phyloP scores from a whole-genome alignment of 2,888 invertebrate species.

The Mythimna vitellina region DNA sequence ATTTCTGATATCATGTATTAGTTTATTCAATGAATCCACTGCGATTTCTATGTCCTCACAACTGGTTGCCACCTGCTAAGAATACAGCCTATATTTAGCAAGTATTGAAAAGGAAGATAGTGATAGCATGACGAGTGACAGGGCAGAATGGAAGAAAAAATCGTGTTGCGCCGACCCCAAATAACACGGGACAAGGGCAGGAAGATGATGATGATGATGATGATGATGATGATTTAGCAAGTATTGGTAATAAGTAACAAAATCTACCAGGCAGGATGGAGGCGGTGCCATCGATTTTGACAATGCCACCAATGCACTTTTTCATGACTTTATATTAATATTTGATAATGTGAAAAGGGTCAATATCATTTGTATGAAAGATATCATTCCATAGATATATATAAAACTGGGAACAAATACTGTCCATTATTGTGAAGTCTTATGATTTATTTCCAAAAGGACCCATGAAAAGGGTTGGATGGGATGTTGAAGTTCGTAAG shows the following conservation, averaged over 20 bases:
- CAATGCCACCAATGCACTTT: not conserved
- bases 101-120: no score
- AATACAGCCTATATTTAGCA: slow-evolving; percentile 10
- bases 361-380: no score
- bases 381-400: not conserved
- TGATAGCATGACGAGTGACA: no score
- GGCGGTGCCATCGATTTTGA: not conserved
- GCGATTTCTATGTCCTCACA: slow-evolving; percentile 79
- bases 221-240: no score
- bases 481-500: not conserved
- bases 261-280: not conserved
- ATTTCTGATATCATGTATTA: slow-evolving; percentile 78
- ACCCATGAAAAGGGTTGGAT: not conserved
- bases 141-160: no score
- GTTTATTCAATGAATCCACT: slow-evolving; percentile 72
- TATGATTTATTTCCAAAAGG: not conserved
- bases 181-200: no score
- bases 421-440: not conserved
- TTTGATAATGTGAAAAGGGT: not conserved
- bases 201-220: no score
- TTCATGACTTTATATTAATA: not conserved
- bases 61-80: slow-evolving; percentile 67
- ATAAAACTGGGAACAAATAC: not conserved
- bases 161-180: no score
- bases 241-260: not conserved